Percentiles rank a stretch among this genome's conserved stretches.
These are phyloP conservation scores for Pseudococcus longispinus DNA, from an alignment of 2,888 invertebrate genomes.

Conservation along the genomic window DNA sequence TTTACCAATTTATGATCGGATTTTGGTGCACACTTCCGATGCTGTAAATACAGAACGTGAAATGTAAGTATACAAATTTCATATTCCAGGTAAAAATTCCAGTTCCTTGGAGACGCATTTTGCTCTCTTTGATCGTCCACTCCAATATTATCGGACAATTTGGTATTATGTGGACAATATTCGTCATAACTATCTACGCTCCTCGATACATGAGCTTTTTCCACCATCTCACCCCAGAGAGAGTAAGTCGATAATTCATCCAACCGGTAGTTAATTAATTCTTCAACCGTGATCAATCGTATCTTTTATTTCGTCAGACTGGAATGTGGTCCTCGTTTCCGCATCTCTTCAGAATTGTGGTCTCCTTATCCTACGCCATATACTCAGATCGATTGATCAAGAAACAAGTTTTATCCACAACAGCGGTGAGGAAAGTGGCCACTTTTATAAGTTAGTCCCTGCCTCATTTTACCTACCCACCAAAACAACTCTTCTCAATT, in stretches of 20 bases:
- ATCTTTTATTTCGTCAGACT: conserved; percentile 57
- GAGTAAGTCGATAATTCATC: conserved; percentile 64
- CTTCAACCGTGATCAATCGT: too few species aligned
- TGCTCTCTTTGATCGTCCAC: conserved; percentile 71
- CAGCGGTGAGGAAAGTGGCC: conserved; percentile 72
- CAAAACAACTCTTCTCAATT: too few species aligned
- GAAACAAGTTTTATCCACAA: conserved; percentile 68
- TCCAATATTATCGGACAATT: conserved; percentile 71
- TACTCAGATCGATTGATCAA: conserved; percentile 68
- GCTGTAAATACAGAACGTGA: too few species aligned
- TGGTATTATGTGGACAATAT: conserved; percentile 74
- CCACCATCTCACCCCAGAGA: conserved; percentile 73
- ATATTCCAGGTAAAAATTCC: conserved; percentile 63
- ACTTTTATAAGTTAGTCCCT: conserved; percentile 67
- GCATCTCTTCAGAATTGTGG: conserved; percentile 59
- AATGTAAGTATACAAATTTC: too few species aligned
- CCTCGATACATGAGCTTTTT: conserved; percentile 75
- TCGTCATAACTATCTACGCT: conserved; percentile 74
- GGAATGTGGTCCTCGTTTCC: conserved; percentile 60
- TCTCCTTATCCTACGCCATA: conserved; percentile 58
- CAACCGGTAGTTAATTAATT: background rate
- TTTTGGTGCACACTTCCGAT: too few species aligned
- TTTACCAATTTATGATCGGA: too few species aligned
- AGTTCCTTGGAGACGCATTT: conserved; percentile 71
- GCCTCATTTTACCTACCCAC: too few species aligned